Evolutionary conservation across 2,797 vertebrate species (phyloP), one percentile per base, ranked within the genome.

Genomic region (Silurus aristotelis): DNA sequence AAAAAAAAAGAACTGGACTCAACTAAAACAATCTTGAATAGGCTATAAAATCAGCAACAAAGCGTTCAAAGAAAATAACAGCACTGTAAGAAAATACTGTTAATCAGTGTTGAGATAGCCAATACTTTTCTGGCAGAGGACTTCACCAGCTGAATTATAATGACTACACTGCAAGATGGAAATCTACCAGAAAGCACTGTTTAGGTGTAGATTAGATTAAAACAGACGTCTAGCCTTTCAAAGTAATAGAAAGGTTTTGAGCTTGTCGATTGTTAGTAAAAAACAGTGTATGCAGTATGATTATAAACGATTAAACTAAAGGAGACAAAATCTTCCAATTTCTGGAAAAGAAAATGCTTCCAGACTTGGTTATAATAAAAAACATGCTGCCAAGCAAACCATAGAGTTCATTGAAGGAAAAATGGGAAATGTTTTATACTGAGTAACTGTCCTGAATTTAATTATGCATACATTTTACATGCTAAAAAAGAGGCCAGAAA

Each of bases 141-240:
- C 48, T 55, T 80, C 63, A 79, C 76, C 31, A 81, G 52, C 43
- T 38, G 77, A 85, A 72, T 85, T 85, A 85, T 73, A 79, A 81
- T 81, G 66, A 84, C 84, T 80, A 80, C 56, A 85, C 76, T 63
- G 67, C 66, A 80, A 80, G 55, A 80, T 73, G 48, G 46, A 85
- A 76, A 75, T 66, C 80, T 86, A 31, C 73, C 61, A 60, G 12
- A 58, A 56, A 76, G 27, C 48, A 72, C 46, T 81, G 43, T 66
- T 85, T 75, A 82, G 17, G 48, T 13, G 48, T 25, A 81, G 70
- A 82, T 75, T 55, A 67, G 25, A 67, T 14, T n/a, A 58, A 82
- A 68, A 77, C 25, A 75, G 56, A 60, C 64, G 19, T 46, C 46
- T 61, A n/a, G 14, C 38, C 31, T 43, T 25, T 68, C 6, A 60